Evolutionary conservation across 1,140 invertebrate species (phyloP), one percentile per base, ranked within the genome.

Genomic region (Armadillidium nasatum): DNA sequence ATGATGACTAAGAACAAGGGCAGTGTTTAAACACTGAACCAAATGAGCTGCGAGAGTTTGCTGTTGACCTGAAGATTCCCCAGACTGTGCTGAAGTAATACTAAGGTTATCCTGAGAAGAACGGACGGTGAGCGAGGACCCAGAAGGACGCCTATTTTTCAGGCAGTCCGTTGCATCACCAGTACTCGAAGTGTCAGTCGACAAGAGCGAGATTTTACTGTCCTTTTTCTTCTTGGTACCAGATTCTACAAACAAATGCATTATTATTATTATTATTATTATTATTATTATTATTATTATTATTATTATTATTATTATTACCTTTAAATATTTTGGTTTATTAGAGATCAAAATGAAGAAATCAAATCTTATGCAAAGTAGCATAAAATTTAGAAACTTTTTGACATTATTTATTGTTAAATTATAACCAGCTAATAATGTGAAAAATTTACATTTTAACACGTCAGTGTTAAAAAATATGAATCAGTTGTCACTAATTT

Each of bases 21-120:
- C 85, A 1, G 91, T 93, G 83, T 94, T 93, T 69, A 94, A 88
- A 78, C 93, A 91, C 84, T 94, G 91, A 15, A 92, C 91, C 33
- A 94, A 85, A 79, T 90, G 89, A 43, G 93, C 86, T 68, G 91
- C 91, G 0, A 90, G 88, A 81, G 89, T 87, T 82, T 91, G 90
- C 78, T 91, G 89, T 82, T 91, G 90, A 78, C 87, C 84, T 7
- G 50, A 60, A 19, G 50, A 60, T 60, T 60, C 50, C 3, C 33
- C 76, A 46, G 79, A 82, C 10, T 79, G 54, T 11, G 76, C 71
- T 15, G 79, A 80, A 10, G 50, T 73, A 67, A 80, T 76, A 68
- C 79, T 80, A n/a, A 80, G 60, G 69, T 80, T 81, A 43, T 81
- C 80, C 23, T 79, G 77, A 10, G 80, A 79, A 33, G 71, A 54